Conservation (phyloP, 2,888 invertebrate species). For the Aphidius colemani region DNA sequence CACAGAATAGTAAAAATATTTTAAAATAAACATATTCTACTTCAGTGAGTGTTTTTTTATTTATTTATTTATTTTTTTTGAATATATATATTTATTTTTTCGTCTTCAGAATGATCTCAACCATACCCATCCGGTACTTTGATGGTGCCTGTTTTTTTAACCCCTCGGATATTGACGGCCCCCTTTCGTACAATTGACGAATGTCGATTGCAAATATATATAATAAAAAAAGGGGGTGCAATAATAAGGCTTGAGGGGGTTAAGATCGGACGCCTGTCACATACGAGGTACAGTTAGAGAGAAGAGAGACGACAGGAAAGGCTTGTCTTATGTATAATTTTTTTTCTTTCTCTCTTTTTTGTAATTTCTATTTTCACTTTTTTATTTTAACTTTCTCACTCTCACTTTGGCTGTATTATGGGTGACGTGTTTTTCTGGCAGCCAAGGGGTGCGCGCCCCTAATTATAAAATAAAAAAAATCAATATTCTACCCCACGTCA, state of each 20-base stretch:
- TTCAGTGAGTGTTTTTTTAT: conserved; percentile 10
- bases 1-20: conserved; percentile 30
- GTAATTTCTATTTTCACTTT: conserved; percentile 2
- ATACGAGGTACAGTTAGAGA: conserved; percentile 18
- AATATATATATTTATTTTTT: neutral
- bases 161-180: conserved; percentile 18
- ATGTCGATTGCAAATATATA: conserved; percentile 26
- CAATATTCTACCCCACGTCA: conserved; percentile 56
- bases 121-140: conserved; percentile 14
- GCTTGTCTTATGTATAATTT: conserved; percentile 22
- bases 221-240: conserved; percentile 19
- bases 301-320: conserved; percentile 3
- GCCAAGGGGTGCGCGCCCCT: conserved; percentile 58
- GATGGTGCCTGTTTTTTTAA: conserved; percentile 22
- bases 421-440: conserved; percentile 58
- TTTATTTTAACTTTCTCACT: neutral
- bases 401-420: conserved; percentile 25
- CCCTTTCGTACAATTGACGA: conserved; percentile 27
- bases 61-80: neutral
- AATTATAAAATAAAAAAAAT: conserved; percentile 61
- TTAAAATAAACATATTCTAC: conserved; percentile 25
- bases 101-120: neutral
- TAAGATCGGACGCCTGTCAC: conserved; percentile 34
- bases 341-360: conserved; percentile 22
- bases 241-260: conserved; percentile 8